Evolutionary conservation across 2,888 invertebrate species (phyloP).

Genomic region (Idaea aversata): DNA sequence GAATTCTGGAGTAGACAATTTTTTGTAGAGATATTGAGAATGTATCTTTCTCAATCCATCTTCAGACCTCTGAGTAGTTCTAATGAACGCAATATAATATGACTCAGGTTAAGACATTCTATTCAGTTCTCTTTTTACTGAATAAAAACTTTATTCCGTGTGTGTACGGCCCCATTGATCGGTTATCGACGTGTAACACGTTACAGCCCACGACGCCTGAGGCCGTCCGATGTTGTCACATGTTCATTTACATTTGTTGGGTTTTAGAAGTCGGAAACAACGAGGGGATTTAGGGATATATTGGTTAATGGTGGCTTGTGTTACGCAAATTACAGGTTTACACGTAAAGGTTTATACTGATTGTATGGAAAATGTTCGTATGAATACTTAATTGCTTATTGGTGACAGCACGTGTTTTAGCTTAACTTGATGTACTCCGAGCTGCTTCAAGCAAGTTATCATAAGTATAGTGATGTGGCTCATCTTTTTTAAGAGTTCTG

Average conservation of each 20-base stretch:
- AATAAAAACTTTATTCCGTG: not conserved
- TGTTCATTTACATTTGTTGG: not conserved
- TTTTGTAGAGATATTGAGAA: not conserved
- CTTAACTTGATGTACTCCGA: too few relatives aligned
- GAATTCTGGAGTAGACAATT: too few relatives aligned
- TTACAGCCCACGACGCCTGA: not conserved
- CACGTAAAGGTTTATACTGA: not conserved
- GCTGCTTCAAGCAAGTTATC: too few relatives aligned
- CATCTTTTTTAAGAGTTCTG: too few relatives aligned
- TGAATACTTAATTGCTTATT: not conserved
- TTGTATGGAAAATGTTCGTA: not conserved
- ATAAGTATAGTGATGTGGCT: too few relatives aligned
- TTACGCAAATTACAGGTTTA: not conserved
- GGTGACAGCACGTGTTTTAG: not conserved
- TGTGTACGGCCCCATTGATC: not conserved
- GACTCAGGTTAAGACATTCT: not conserved
- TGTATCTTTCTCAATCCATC: not conserved
- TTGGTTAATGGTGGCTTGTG: conserved; percentile 15
- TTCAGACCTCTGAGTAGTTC: not conserved
- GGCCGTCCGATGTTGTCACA: not conserved
- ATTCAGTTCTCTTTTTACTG: not conserved
- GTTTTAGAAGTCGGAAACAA: not conserved
- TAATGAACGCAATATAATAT: not conserved
- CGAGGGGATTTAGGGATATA: conserved; percentile 6
- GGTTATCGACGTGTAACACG: not conserved